A percentile compares a stretch with the other conserved stretches of the same genome.
phyloP scores from a whole-genome alignment of 2,888 invertebrate species.

The Myathropa florea region DNA sequence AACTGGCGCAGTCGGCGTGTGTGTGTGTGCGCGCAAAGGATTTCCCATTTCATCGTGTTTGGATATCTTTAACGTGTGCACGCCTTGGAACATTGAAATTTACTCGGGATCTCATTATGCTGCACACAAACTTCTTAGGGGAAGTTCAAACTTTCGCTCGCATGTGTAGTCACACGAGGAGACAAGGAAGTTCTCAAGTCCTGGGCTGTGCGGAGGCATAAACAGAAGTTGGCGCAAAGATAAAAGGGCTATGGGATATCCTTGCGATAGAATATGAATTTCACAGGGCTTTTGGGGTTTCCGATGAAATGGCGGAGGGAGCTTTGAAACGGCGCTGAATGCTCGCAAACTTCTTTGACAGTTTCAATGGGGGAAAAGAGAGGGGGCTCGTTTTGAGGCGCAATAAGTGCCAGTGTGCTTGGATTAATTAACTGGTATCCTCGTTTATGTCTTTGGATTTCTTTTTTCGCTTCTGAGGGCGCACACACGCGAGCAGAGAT shows the following conservation, averaged over 20 bases:
- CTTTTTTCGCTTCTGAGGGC: neutral
- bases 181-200: constrained; percentile 20
- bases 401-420: too few species aligned
- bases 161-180: neutral
- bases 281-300: neutral
- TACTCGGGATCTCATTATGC: constrained; percentile 54
- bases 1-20: neutral
- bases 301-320: neutral
- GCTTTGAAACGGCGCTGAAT: constrained; percentile 8
- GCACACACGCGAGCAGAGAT: neutral
- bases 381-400: neutral
- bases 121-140: constrained; percentile 32
- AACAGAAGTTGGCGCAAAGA: neutral
- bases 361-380: neutral
- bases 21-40: constrained; percentile 13
- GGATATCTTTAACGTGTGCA: constrained; percentile 10
- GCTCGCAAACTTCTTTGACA: constrained; percentile 13
- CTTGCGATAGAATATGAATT: neutral
- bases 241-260: constrained; percentile 8
- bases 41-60: constrained; percentile 31
- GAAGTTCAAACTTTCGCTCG: constrained; percentile 52
- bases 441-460: neutral
- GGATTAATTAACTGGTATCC: too few species aligned
- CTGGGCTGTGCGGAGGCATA: neutral
- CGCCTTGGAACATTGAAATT: constrained; percentile 37